Evolutionary conservation across 2,888 invertebrate species (phyloP).

Genomic region (Chirona hameri): DNA sequence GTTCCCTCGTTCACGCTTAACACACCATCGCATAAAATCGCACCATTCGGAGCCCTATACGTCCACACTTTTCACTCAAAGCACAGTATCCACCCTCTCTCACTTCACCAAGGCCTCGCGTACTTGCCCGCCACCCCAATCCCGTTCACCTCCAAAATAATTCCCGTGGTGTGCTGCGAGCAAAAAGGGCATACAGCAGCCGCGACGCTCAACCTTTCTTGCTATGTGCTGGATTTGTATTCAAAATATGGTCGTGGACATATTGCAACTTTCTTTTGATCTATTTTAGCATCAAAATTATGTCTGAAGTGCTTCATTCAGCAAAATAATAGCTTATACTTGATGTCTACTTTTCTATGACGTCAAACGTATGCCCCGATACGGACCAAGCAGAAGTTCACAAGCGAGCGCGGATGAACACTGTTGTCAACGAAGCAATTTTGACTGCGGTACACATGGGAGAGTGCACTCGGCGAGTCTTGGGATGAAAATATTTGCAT

Average conservation of each 20-base stretch:
- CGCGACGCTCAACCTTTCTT: neutral
- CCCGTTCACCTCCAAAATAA: slow-evolving; percentile 13
- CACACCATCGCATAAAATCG: neutral
- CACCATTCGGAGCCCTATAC: neutral
- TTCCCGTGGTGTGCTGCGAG: neutral
- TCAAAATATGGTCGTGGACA: neutral
- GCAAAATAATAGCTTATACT: neutral
- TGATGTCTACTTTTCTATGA: neutral
- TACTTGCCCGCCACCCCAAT: neutral
- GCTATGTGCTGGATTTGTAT: no score
- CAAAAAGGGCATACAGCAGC: neutral
- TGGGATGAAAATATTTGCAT: no score
- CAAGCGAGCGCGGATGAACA: neutral
- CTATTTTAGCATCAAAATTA: neutral
- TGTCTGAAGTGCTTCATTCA: neutral
- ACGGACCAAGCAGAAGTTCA: neutral
- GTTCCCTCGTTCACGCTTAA: neutral
- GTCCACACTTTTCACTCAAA: neutral
- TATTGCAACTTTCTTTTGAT: neutral
- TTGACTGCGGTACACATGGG: no score
- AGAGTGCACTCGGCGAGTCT: no score
- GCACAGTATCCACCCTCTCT: neutral
- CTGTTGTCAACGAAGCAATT: no score
- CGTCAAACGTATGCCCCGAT: neutral
- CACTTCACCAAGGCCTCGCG: neutral